phyloP scores from a whole-genome alignment of 2,113 vertebrate genomes.

The Elephantulus edwardii region DNA sequence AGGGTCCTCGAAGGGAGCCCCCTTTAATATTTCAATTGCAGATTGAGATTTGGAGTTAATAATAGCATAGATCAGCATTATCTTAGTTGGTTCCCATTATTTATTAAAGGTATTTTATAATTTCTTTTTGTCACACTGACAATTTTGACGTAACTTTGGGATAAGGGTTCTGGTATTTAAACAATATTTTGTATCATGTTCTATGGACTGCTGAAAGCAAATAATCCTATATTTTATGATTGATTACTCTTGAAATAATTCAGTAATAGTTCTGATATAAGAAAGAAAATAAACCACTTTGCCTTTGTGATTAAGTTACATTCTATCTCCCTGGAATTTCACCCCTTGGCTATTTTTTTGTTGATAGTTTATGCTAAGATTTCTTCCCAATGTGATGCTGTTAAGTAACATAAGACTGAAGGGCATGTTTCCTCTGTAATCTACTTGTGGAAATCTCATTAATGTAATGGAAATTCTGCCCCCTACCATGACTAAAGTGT shows the following conservation, averaged over 20 bases:
- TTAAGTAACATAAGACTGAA: slow-evolving; percentile 57
- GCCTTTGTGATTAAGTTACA: slow-evolving; percentile 29
- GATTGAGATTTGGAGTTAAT: background rate
- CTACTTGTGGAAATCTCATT: slow-evolving; percentile 73
- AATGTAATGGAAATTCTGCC: slow-evolving; percentile 61
- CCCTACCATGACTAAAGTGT: slow-evolving; percentile 56
- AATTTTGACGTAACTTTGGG: background rate
- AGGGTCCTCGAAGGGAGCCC: background rate
- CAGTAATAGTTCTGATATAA: slow-evolving; percentile 37
- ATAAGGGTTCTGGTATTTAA: background rate
- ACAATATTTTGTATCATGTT: background rate
- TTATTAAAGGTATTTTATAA: slow-evolving; percentile 24
- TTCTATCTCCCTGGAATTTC: slow-evolving; percentile 42
- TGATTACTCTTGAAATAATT: slow-evolving; percentile 60
- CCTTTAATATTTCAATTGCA: background rate
- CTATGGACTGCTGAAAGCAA: background rate
- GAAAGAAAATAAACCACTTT: background rate
- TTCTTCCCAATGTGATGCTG: slow-evolving; percentile 37
- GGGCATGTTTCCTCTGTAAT: slow-evolving; percentile 71
- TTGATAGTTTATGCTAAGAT: background rate
- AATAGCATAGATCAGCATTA: background rate
- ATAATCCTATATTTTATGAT: slow-evolving; percentile 17
- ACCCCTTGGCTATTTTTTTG: slow-evolving; percentile 39
- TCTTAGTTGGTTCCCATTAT: background rate
- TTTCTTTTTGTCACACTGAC: background rate